These are phyloP conservation scores for Ptychobarbus kaznakovi DNA, from an alignment of 2,797 vertebrate genomes.

Conservation along the genomic window DNA sequence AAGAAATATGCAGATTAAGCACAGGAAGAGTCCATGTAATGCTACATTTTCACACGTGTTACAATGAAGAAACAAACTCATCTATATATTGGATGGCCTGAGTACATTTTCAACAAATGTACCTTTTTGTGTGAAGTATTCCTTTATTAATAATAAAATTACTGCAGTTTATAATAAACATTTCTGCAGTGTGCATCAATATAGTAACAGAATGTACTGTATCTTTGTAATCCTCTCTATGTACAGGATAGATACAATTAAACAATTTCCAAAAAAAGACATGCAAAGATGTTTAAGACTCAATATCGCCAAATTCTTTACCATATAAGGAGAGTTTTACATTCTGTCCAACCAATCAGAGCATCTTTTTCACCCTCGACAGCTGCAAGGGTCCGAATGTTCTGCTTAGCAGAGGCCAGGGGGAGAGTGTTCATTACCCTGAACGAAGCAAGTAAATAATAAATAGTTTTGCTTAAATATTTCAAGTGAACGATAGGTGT, in stretches of 20 bases:
- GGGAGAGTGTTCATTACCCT: conserved; percentile 28
- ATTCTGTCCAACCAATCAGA: conserved; percentile 60
- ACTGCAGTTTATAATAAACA: too few relatives aligned
- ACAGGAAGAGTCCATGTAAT: not conserved
- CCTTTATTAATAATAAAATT: not conserved
- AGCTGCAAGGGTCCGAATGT: conserved; percentile 45
- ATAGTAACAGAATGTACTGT: not conserved
- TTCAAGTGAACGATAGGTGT: not conserved
- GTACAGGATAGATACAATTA: not conserved
- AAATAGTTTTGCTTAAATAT: not conserved
- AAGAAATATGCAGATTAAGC: not conserved
- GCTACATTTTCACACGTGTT: not conserved
- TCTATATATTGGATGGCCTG: not conserved
- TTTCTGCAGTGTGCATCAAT: not conserved
- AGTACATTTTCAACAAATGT: not conserved
- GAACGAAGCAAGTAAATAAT: not conserved
- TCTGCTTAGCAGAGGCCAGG: conserved; percentile 31
- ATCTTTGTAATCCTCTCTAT: not conserved
- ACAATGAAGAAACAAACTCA: not conserved
- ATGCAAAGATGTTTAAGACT: not conserved
- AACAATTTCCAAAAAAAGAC: not conserved
- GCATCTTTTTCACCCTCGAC: conserved; percentile 54
- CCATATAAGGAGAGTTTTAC: conserved; percentile 53
- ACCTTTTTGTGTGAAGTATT: not conserved
- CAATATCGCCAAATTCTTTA: not conserved